Conservation (phyloP, 1,140 invertebrate species). For the Linepithema humile region DNA sequence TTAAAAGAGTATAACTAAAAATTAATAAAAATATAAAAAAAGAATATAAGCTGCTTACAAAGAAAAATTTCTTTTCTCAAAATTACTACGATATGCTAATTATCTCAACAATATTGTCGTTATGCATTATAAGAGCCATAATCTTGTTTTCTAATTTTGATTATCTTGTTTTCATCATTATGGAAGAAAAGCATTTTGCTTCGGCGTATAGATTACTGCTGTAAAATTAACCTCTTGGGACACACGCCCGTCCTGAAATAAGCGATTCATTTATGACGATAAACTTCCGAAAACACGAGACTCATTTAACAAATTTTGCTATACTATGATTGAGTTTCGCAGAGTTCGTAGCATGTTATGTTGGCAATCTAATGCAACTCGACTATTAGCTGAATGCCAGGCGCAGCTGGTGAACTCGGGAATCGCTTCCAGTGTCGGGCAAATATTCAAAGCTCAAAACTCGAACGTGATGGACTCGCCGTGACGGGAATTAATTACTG, state of each 20-base stretch:
- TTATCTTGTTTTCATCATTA: neutral
- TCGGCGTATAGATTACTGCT: conserved; percentile 3
- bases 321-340: conserved; percentile 49
- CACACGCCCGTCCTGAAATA: conserved; percentile 4
- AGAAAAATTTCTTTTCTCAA: neutral
- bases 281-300: conserved; percentile 48
- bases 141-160: neutral
- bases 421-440: conserved; percentile 50
- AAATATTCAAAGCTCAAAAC: conserved; percentile 55
- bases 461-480: conserved; percentile 45
- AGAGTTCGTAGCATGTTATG: conserved; percentile 54
- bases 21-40: too few species aligned
- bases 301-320: conserved; percentile 56
- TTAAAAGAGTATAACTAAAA: too few species aligned
- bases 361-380: conserved; percentile 52
- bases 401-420: conserved; percentile 46
- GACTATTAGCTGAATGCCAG: conserved; percentile 54
- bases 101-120: neutral
- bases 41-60: neutral
- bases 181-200: conserved; percentile 7
- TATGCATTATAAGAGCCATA: neutral
- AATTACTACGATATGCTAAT: neutral
- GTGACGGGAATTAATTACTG: conserved; percentile 47
- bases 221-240: conserved; percentile 9
- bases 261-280: conserved; percentile 40